phyloP scores from a whole-genome alignment of 2,888 invertebrate species.

The Conomelus anceps region DNA sequence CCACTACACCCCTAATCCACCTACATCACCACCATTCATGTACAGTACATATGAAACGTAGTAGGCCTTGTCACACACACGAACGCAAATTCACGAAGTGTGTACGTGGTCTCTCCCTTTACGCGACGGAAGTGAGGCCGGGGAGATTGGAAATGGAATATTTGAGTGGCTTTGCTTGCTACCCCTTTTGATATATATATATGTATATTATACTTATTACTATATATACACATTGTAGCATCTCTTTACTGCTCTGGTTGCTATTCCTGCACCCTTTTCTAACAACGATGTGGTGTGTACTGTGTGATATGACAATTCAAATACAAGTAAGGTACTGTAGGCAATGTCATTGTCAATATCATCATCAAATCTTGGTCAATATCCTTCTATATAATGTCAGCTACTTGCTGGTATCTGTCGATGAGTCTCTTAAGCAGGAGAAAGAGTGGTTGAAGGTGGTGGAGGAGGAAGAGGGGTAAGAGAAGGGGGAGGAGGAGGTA shows the following conservation, averaged over 20 bases:
- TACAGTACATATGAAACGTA: not conserved
- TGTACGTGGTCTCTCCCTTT: too few species aligned
- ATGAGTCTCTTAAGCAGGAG: not conserved
- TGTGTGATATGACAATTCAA: not conserved
- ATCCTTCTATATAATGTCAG: too few species aligned
- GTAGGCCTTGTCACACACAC: not conserved
- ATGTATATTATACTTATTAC: too few species aligned
- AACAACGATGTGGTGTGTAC: not conserved
- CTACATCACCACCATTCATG: not conserved
- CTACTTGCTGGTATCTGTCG: not conserved
- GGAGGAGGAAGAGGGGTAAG: not conserved
- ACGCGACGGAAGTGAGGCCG: not conserved
- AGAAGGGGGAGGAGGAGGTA: not conserved
- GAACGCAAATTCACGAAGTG: too few species aligned
- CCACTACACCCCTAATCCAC: not conserved
- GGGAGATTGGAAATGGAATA: not conserved
- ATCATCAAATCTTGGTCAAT: too few species aligned
- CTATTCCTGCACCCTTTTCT: not conserved
- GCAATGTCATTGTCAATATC: too few species aligned
- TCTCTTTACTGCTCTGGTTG: not conserved
- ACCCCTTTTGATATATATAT: too few species aligned
- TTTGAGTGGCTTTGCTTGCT: not conserved
- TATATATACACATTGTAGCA: not conserved
- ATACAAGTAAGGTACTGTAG: too few species aligned
- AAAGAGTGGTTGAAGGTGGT: not conserved